Conservation (phyloP, 2,797 vertebrate genomes). For the Rhadinocentrus ornatus region DNA sequence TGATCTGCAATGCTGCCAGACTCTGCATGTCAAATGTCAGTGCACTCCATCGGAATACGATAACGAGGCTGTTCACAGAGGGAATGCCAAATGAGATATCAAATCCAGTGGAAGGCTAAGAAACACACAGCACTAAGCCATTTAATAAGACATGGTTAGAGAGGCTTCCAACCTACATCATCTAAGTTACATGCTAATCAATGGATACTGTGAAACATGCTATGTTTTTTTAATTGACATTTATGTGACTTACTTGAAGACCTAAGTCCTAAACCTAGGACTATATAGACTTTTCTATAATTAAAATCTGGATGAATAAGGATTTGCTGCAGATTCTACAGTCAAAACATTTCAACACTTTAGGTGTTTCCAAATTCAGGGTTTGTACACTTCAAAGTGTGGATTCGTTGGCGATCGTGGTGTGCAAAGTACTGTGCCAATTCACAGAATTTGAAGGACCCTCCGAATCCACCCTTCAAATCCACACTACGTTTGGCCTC, state of each 20-base stretch:
- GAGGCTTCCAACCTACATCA: conserved; percentile 33
- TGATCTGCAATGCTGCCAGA: conserved; percentile 68
- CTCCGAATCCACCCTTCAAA: too few relatives aligned
- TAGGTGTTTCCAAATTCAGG: too few relatives aligned
- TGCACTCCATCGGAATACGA: conserved; percentile 74
- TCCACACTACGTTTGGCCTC: too few relatives aligned
- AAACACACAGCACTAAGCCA: conserved; percentile 52
- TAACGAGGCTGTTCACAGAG: conserved; percentile 69
- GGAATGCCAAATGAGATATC: conserved; percentile 76
- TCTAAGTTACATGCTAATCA: conserved; percentile 19
- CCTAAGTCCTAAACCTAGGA: not conserved
- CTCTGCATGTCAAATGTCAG: conserved; percentile 74
- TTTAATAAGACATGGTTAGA: conserved; percentile 63
- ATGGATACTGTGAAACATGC: not conserved
- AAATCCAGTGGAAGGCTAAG: conserved; percentile 54
- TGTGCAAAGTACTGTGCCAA: too few relatives aligned
- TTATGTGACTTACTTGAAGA: conserved; percentile 13
- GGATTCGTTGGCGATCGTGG: too few relatives aligned
- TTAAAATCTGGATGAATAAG: not conserved
- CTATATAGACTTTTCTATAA: not conserved
- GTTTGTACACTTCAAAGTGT: too few relatives aligned
- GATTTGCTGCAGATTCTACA: not conserved
- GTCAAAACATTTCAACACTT: not conserved
- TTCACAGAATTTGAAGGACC: too few relatives aligned
- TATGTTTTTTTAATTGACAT: not conserved